A percentile compares a stretch with the other conserved stretches of the same genome.
These are phyloP conservation scores for Coelogynopora nodosa DNA, from an alignment of 2,888 invertebrate species.

Conservation along the genomic window DNA sequence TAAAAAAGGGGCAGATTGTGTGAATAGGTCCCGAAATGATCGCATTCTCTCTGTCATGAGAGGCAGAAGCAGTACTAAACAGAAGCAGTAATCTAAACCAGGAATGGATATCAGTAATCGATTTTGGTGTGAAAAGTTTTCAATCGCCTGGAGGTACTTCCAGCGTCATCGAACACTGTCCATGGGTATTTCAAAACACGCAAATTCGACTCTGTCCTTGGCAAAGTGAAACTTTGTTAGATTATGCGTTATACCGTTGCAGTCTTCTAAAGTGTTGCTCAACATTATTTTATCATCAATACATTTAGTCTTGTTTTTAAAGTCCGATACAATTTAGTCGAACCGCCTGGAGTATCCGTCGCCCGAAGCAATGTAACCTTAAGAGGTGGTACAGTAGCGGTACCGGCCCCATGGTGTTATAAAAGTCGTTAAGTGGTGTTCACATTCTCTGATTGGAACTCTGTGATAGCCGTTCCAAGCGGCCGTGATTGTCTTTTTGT, in stretches of 20 bases:
- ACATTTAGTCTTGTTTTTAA: neutral
- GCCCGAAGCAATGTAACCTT: neutral
- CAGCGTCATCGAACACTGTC: constrained; percentile 48
- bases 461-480: neutral
- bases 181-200: constrained; percentile 45
- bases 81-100: constrained; percentile 50
- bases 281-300: too few species aligned
- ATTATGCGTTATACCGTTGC: constrained; percentile 48
- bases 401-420: too few species aligned
- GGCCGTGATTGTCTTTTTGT: neutral
- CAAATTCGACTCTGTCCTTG: constrained; percentile 47
- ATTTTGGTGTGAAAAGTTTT: neutral
- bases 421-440: neutral
- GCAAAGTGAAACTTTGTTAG: constrained; percentile 48
- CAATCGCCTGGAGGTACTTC: constrained; percentile 48
- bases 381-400: neutral
- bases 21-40: too few species aligned
- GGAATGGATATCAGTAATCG: neutral
- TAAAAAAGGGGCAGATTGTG: constrained; percentile 39
- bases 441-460: neutral
- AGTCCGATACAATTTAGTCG: neutral
- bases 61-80: constrained; percentile 49
- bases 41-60: constrained; percentile 48
- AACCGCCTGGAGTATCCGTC: neutral
- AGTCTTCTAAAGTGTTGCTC: too few species aligned